Evolutionary conservation across 1,140 invertebrate species (phyloP).

Genomic region (Tetramorium parvispinum): DNA sequence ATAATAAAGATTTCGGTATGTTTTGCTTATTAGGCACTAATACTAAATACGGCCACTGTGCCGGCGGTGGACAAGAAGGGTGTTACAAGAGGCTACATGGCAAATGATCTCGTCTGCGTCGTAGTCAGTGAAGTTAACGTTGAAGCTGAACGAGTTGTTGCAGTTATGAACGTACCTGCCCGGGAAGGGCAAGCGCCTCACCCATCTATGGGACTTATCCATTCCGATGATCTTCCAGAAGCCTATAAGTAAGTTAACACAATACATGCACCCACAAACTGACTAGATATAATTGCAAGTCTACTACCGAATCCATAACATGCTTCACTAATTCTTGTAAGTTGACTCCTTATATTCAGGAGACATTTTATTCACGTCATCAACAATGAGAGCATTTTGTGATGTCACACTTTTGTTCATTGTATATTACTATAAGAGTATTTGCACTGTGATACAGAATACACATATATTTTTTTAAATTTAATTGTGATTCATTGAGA

Average conservation of each 20-base stretch:
- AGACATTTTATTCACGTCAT: constrained; percentile 63
- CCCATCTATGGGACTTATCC: constrained; percentile 92
- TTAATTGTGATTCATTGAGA: constrained; percentile 47
- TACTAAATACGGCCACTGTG: constrained; percentile 87
- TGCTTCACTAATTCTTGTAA: constrained; percentile 72
- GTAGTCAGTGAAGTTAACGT: constrained; percentile 94
- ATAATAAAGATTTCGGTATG: constrained; percentile 5
- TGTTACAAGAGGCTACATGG: constrained; percentile 91
- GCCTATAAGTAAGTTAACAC: constrained; percentile 92
- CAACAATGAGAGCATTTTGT: constrained; percentile 65
- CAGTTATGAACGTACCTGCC: constrained; percentile 93
- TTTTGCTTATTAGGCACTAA: constrained; percentile 78
- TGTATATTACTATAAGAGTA: constrained; percentile 64
- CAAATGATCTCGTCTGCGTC: constrained; percentile 94
- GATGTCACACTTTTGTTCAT: constrained; percentile 64
- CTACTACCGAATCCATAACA: constrained; percentile 55
- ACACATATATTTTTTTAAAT: not conserved
- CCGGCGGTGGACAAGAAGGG: constrained; percentile 93
- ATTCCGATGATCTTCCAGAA: constrained; percentile 93
- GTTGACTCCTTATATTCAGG: constrained; percentile 53
- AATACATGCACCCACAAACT: constrained; percentile 37
- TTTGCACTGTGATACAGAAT: constrained; percentile 64
- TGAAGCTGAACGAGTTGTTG: constrained; percentile 94
- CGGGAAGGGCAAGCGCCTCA: constrained; percentile 89
- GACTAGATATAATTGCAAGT: constrained; percentile 65